These are phyloP conservation scores for Leptarthrus brevirostris DNA, from an alignment of 2,888 invertebrate genomes.

Conservation along the genomic window DNA sequence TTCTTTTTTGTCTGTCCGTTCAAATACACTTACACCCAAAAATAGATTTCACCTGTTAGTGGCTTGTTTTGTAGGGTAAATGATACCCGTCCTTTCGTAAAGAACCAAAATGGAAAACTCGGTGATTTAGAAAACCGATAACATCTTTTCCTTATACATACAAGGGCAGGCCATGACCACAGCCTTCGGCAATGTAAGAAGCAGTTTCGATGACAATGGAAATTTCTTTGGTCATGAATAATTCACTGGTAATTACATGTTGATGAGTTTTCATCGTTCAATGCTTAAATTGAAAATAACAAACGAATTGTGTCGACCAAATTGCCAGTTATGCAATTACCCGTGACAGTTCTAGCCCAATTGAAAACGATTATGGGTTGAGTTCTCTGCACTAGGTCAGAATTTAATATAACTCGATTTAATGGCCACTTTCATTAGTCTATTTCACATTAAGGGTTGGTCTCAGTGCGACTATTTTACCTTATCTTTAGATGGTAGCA, in stretches of 20 bases:
- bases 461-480: too few species aligned
- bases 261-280: conserved; percentile 13
- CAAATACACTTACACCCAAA: not conserved
- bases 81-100: conserved; percentile 18
- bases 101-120: conserved; percentile 10
- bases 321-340: not conserved
- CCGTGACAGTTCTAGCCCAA: not conserved
- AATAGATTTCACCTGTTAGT: conserved; percentile 44
- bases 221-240: not conserved
- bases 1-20: not conserved
- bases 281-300: not conserved
- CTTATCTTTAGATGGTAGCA: too few species aligned
- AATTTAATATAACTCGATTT: conserved; percentile 4
- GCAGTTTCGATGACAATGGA: not conserved
- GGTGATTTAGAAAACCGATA: conserved; percentile 11
- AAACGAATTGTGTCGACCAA: conserved; percentile 4
- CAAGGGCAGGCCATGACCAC: not conserved
- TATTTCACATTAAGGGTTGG: too few species aligned
- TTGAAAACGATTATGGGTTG: conserved; percentile 3
- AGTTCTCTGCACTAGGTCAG: not conserved
- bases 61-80: conserved; percentile 38
- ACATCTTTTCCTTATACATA: not conserved
- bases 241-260: conserved; percentile 14
- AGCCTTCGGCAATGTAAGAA: not conserved
- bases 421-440: too few species aligned